phyloP scores from a whole-genome alignment of 2,888 invertebrate genomes.

The Carpatolechia fugitivella region DNA sequence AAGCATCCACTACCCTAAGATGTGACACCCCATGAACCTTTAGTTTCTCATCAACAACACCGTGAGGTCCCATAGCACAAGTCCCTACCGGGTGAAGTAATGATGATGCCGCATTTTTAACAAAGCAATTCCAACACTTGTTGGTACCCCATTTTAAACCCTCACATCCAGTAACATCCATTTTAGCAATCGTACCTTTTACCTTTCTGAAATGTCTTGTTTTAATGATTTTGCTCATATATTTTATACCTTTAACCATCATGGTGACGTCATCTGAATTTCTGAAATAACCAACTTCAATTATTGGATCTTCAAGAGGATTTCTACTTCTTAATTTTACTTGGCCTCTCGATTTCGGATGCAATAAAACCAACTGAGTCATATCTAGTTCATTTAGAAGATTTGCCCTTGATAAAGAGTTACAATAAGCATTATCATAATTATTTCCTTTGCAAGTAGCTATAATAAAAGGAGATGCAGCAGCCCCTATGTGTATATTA shows the following conservation, averaged over 20 bases:
- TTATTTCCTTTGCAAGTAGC: conserved; percentile 40
- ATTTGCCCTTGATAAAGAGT: conserved; percentile 45
- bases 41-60: conserved; percentile 58
- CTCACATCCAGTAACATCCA: conserved; percentile 74
- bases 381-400: conserved; percentile 44
- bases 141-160: conserved; percentile 70
- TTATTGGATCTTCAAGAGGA: conserved; percentile 52
- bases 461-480: conserved; percentile 38
- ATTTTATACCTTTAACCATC: conserved; percentile 48
- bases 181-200: conserved; percentile 37
- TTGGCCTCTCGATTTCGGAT: conserved; percentile 57
- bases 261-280: conserved; percentile 42
- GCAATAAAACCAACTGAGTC: conserved; percentile 41
- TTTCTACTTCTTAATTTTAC: conserved; percentile 49
- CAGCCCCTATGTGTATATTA: conserved; percentile 52
- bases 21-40: conserved; percentile 48
- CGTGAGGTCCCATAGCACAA: conserved; percentile 56
- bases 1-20: conserved; percentile 60
- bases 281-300: conserved; percentile 53
- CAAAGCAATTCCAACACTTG: conserved; percentile 82
- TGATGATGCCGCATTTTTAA: conserved; percentile 74
- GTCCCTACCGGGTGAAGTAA: conserved; percentile 80
- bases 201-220: conserved; percentile 50
- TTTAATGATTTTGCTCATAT: conserved; percentile 40
- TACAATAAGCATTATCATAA: conserved; percentile 39